These are phyloP conservation scores for Colius striatus DNA, from an alignment of 2,113 vertebrate genomes.

Conservation along the genomic window DNA sequence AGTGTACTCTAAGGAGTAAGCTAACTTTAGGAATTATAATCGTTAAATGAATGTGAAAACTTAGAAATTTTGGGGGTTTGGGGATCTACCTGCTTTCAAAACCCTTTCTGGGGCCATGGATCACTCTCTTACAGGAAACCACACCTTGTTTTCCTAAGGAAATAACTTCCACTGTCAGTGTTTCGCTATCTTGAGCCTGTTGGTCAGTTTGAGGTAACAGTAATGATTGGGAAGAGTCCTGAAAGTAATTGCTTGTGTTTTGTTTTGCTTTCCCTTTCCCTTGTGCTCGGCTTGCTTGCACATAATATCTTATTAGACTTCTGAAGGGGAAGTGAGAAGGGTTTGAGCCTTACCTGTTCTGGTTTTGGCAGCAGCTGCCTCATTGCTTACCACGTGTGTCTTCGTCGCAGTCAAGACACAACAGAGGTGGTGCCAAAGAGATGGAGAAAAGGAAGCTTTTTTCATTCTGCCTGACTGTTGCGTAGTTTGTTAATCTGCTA, in stretches of 20 bases:
- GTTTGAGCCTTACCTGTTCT: neutral
- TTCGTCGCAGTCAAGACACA: rapidly evolving
- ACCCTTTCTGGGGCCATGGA: neutral
- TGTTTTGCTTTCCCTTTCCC: neutral
- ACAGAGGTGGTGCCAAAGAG: neutral
- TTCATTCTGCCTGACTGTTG: neutral
- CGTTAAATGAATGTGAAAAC: neutral
- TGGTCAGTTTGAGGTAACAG: rapidly evolving
- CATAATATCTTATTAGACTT: neutral
- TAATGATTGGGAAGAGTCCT: rapidly evolving
- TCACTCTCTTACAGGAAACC: neutral
- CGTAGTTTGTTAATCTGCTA: neutral
- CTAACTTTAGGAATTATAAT: neutral
- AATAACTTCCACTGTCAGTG: neutral
- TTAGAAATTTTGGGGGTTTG: neutral
- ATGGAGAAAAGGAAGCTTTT: neutral
- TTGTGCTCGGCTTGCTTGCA: neutral
- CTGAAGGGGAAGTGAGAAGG: neutral
- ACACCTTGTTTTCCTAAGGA: neutral
- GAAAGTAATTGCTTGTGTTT: neutral
- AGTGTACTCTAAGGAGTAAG: neutral
- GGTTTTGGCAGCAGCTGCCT: neutral
- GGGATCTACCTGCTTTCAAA: neutral
- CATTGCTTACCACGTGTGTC: neutral
- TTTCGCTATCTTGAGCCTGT: neutral